Percentiles rank a stretch among this genome's conserved stretches.
phyloP scores from a whole-genome alignment of 2,888 invertebrate genomes.

The Nomada hirtipes region DNA sequence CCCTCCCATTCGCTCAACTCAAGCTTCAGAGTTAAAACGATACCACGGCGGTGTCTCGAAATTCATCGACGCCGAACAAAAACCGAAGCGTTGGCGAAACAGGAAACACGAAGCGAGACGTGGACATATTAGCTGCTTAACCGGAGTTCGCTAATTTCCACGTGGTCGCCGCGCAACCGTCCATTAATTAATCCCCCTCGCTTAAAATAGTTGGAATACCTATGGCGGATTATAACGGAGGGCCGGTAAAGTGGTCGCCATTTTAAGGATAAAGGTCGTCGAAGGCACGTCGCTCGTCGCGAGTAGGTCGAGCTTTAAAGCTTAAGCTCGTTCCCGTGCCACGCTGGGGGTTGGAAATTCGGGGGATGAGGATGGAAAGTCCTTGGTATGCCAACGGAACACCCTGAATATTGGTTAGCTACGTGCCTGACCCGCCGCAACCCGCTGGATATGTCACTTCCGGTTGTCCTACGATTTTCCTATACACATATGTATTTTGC shows the following conservation, averaged over 20 bases:
- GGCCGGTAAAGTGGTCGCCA: not conserved
- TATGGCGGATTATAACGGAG: conserved; percentile 2
- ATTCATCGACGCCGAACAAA: not conserved
- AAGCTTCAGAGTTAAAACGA: no score
- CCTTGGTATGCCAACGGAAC: conserved; percentile 65
- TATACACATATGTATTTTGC: not conserved
- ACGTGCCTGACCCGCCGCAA: conserved; percentile 70
- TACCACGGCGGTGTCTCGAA: not conserved
- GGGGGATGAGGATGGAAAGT: conserved; percentile 40
- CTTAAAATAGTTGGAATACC: conserved; percentile 65
- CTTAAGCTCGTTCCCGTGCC: not conserved
- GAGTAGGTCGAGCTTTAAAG: not conserved
- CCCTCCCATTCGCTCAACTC: no score
- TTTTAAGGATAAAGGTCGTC: conserved; percentile 1
- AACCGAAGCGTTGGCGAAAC: not conserved
- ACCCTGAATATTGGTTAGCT: conserved; percentile 68
- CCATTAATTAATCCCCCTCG: conserved; percentile 62
- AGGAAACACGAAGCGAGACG: not conserved
- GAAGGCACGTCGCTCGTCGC: not conserved
- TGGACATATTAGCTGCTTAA: conserved; percentile 59
- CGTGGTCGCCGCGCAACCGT: conserved; percentile 42
- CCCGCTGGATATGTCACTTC: conserved; percentile 65
- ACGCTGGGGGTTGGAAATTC: conserved; percentile 24
- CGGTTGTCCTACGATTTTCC: conserved; percentile 44
- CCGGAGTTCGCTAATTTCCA: conserved; percentile 59